Evolutionary conservation across 2,797 vertebrate genomes (phyloP).

Genomic region (Lagorchestes hirsutus): DNA sequence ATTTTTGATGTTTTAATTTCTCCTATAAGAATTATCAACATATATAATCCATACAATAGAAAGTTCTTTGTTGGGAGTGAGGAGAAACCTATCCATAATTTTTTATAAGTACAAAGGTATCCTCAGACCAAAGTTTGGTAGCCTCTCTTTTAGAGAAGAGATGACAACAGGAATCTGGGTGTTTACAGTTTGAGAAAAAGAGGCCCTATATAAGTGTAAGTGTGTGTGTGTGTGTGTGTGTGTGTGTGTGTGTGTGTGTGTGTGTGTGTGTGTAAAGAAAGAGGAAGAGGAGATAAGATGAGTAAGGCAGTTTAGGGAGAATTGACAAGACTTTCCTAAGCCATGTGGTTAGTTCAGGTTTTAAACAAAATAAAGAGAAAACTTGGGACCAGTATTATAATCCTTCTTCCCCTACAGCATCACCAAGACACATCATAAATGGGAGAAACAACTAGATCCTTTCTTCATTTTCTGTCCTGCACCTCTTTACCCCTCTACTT

Average conservation of each 20-base stretch:
- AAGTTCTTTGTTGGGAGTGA: background rate
- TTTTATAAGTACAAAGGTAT: background rate
- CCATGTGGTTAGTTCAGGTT: background rate
- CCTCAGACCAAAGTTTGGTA: background rate
- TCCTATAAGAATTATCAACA: background rate
- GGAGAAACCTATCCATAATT: background rate
- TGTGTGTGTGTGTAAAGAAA: background rate
- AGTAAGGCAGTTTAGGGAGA: background rate
- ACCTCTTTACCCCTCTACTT: background rate
- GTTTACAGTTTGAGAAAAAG: background rate
- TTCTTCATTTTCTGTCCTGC: background rate
- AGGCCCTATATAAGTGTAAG: background rate
- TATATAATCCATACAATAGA: background rate
- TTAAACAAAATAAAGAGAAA: background rate
- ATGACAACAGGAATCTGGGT: background rate
- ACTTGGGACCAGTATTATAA: background rate
- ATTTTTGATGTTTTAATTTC: background rate
- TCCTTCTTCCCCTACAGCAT: background rate
- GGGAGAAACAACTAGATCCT: background rate
- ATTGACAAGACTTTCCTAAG: background rate
- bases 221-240: background rate
- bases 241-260: no score
- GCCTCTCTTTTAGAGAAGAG: background rate
- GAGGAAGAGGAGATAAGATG: background rate
- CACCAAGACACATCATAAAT: background rate